Conservation (phyloP, 1,140 invertebrate species). For the Hesperophylax magnus region DNA sequence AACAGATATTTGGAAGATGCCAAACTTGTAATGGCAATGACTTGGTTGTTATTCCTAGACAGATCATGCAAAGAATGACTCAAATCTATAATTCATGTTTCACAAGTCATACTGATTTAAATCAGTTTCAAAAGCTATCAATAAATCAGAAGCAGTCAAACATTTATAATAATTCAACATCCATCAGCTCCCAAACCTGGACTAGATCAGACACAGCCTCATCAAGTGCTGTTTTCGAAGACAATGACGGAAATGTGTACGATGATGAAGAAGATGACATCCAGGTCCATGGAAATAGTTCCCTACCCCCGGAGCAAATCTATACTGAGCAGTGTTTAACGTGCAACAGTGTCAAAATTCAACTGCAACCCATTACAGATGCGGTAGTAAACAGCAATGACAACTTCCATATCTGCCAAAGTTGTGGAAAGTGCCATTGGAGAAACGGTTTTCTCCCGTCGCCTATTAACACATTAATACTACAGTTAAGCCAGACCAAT, state of each 20-base stretch:
- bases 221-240: slow-evolving; percentile 25
- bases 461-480: slow-evolving; percentile 17
- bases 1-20: slow-evolving; percentile 79
- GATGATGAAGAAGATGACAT: slow-evolving; percentile 58
- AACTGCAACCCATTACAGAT: slow-evolving; percentile 69
- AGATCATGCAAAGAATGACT: slow-evolving; percentile 12
- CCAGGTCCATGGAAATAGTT: slow-evolving; percentile 53
- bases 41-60: slow-evolving; percentile 15
- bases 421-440: slow-evolving; percentile 79
- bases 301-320: slow-evolving; percentile 61
- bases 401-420: slow-evolving; percentile 74
- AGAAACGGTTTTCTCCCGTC: slow-evolving; percentile 59
- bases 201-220: slow-evolving; percentile 62
- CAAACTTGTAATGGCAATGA: slow-evolving; percentile 63
- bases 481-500: slow-evolving; percentile 9
- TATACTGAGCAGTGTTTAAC: slow-evolving; percentile 64
- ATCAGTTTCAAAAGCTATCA: too few relatives aligned
- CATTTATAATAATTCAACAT: slow-evolving; percentile 59
- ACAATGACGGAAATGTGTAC: slow-evolving; percentile 24
- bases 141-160: too few relatives aligned
- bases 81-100: slow-evolving; percentile 62
- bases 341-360: slow-evolving; percentile 65
- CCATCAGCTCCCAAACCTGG: slow-evolving; percentile 63
- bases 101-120: slow-evolving; percentile 58
- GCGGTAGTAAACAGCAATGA: slow-evolving; percentile 67